These are phyloP conservation scores for Lethrus apterus DNA, from an alignment of 1,140 invertebrate genomes.

Conservation along the genomic window DNA sequence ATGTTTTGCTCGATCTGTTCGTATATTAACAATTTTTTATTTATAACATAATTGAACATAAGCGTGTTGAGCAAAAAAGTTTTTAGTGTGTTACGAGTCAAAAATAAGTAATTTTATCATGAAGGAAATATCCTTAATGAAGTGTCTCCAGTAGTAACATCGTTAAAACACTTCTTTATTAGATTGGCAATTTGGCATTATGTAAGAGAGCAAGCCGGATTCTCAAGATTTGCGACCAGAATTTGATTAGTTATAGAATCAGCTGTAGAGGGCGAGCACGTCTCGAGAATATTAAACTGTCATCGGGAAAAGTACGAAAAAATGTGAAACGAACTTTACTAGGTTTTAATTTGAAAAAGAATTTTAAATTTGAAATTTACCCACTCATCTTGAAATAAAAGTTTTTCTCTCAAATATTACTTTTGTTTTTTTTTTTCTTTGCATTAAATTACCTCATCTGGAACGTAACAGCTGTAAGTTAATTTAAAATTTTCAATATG, in stretches of 20 bases:
- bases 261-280: conserved; percentile 18
- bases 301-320: conserved; percentile 17
- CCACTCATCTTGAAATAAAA: too few relatives aligned
- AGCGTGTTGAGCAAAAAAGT: too few relatives aligned
- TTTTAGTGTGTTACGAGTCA: too few relatives aligned
- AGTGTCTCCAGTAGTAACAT: conserved; percentile 27
- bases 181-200: conserved; percentile 31
- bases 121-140: conserved; percentile 26
- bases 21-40: too few relatives aligned
- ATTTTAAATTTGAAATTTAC: conserved; percentile 21
- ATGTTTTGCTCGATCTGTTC: too few relatives aligned
- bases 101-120: too few relatives aligned
- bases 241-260: conserved; percentile 29
- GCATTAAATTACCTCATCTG: too few relatives aligned
- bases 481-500: too few relatives aligned
- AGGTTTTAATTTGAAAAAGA: conserved; percentile 17
- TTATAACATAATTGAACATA: too few relatives aligned
- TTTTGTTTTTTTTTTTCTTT: too few relatives aligned
- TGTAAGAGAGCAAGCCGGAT: conserved; percentile 19
- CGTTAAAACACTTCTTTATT: conserved; percentile 31
- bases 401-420: too few relatives aligned
- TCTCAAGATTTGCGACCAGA: conserved; percentile 23
- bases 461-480: too few relatives aligned
- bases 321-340: conserved; percentile 9
- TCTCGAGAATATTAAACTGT: conserved; percentile 31